Conservation (phyloP, 2,113 vertebrate genomes). For the Oreochromis aureus region DNA sequence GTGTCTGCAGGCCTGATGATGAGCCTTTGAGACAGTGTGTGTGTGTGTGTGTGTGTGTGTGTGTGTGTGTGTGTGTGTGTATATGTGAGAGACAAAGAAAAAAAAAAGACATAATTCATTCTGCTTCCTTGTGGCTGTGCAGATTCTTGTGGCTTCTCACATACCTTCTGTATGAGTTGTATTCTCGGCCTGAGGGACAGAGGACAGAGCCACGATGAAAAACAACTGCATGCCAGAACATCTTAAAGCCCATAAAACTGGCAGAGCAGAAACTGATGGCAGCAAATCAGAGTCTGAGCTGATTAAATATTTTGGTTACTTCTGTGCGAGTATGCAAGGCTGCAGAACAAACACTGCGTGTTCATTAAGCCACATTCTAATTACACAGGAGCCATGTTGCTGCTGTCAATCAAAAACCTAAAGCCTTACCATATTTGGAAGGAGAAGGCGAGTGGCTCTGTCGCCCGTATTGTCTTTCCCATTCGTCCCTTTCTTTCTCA, state of each 20-base stretch:
- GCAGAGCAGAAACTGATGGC: background rate
- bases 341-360: background rate
- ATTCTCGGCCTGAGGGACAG: constrained; percentile 70
- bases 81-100: fast-evolving
- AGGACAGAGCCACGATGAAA: constrained; percentile 39
- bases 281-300: background rate
- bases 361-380: background rate
- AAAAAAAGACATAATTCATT: background rate
- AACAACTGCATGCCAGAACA: constrained; percentile 25
- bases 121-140: background rate
- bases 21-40: background rate
- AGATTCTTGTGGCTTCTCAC: constrained; percentile 39
- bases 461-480: constrained; percentile 87
- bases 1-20: background rate
- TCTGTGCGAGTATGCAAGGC: background rate
- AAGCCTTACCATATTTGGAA: constrained; percentile 79
- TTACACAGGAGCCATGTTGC: background rate
- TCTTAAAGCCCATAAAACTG: constrained; percentile 8
- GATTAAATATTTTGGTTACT: background rate
- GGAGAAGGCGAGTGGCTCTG: constrained; percentile 88
- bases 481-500: constrained; percentile 89
- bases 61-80: background rate
- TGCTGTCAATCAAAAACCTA: background rate
- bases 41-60: background rate
- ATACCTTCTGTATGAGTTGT: constrained; percentile 74